Evolutionary conservation across 2,797 vertebrate species (phyloP), one percentile per base, ranked within the genome.

Genomic region (Ibycter americanus): DNA sequence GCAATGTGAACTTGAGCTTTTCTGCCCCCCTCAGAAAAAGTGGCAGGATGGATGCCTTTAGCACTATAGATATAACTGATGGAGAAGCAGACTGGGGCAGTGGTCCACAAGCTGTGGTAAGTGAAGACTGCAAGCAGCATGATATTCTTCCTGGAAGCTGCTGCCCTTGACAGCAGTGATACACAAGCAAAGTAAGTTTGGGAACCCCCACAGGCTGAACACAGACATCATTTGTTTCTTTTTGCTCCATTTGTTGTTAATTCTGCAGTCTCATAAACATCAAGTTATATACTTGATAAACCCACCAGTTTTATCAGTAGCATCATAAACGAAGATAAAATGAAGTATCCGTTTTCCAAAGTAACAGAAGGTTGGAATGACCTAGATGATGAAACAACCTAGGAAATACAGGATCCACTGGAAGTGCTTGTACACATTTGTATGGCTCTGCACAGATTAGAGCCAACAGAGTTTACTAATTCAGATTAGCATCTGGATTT

Each of bases 41-140:
- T n/a, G 52, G 32, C n/a, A 38, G 52, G 34, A 44, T 25, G 44
- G 56, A 40, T 80, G 44, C 16, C 56, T 58, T 51, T 47, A 46
- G 49, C 55, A 40, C 34, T 9, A 12, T 6, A 49, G 31, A 9
- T n/a, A 4, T 21, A 42, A 36, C 44, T 71, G 40, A 23, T 0
- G 4, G 51, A 70, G 65, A 32, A 71, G 16, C 70, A 63, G 46
- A 19, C 34, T 52, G 51, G n/a, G 38, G 12, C 81, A 38, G 31
- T 49, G 31, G 6, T 55, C 40, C 32, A 31, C 76, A 71, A n/a
- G 21, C 56, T 42, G 26, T 59, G 46, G 58, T 76, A 36, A 1
- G 1, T 19, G 10, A 8, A 80, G 49, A 12, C 29, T 52, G n/a
- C 1, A 2, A 36, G 36, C 56, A 63, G n/a, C 1, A 0, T 23